Evolutionary conservation across 2,797 vertebrate species (phyloP).

Genomic region (Odontamblyopus lacepedii): DNA sequence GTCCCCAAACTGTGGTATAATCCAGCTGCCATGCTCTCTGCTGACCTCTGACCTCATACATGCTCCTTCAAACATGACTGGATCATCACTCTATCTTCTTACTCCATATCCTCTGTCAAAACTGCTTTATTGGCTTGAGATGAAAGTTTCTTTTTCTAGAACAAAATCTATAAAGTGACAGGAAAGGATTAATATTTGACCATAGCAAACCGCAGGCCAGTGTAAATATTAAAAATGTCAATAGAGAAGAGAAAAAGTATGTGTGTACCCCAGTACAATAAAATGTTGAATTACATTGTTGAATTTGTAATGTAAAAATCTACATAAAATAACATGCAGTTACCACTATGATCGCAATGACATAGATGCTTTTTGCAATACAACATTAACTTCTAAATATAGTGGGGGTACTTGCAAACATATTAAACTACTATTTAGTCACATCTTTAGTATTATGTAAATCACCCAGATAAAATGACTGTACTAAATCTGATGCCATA

Average conservation of each 20-base stretch:
- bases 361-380: too few species aligned
- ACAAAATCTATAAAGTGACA: conserved; percentile 32
- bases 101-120: conserved; percentile 48
- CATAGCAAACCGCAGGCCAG: not conserved
- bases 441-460: not conserved
- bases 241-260: not conserved
- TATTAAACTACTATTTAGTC: not conserved
- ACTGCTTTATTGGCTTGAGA: conserved; percentile 54
- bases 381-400: too few species aligned
- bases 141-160: conserved; percentile 33
- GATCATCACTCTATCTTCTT: conserved; percentile 65
- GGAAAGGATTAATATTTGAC: conserved; percentile 13
- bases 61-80: conserved; percentile 52
- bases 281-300: too few species aligned
- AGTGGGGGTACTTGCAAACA: not conserved
- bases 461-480: not conserved
- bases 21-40: conserved; percentile 43
- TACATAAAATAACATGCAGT: too few species aligned
- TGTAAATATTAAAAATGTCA: not conserved
- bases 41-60: conserved; percentile 46
- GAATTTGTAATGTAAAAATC: too few species aligned
- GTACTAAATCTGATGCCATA: not conserved
- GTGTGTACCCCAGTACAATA: not conserved
- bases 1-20: conserved; percentile 12
- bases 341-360: too few species aligned